A percentile compares a stretch with the other conserved stretches of the same genome.
Conservation (phyloP, 2,888 invertebrate genomes). For the Dicyrtomina minuta region DNA sequence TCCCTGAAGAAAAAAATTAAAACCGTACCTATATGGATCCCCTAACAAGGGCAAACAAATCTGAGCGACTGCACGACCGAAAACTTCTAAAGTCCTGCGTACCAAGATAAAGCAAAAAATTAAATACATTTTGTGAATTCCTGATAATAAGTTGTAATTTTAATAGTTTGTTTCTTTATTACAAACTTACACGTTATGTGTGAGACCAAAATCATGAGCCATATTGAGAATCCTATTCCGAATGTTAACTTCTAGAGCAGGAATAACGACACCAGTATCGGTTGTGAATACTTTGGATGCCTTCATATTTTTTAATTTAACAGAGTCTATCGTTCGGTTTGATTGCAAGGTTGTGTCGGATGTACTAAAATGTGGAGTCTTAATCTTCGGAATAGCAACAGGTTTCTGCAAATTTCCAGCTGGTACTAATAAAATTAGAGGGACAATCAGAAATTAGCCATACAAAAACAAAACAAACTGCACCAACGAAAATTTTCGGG, state of each 20-base stretch:
- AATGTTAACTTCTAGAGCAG: slow-evolving; percentile 41
- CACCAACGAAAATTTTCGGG: not conserved
- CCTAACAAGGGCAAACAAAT: slow-evolving; percentile 47
- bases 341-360: slow-evolving; percentile 47
- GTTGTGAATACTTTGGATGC: slow-evolving; percentile 43
- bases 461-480: not conserved
- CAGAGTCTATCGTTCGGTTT: slow-evolving; percentile 44
- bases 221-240: slow-evolving; percentile 45
- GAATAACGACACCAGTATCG: slow-evolving; percentile 48
- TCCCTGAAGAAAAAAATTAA: too few relatives aligned
- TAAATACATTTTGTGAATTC: too few relatives aligned
- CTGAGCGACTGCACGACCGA: slow-evolving; percentile 48
- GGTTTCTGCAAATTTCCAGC: slow-evolving; percentile 35
- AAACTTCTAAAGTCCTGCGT: slow-evolving; percentile 44
- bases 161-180: not conserved
- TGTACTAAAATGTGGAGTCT: slow-evolving; percentile 41
- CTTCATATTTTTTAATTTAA: slow-evolving; percentile 31
- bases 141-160: too few relatives aligned
- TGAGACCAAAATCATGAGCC: slow-evolving; percentile 46
- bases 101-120: too few relatives aligned
- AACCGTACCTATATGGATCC: slow-evolving; percentile 47
- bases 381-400: slow-evolving; percentile 32
- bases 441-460: not conserved
- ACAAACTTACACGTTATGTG: slow-evolving; percentile 41
- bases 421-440: slow-evolving; percentile 37